Conservation (phyloP, 2,113 vertebrate species). For the Kryptolebias marmoratus region DNA sequence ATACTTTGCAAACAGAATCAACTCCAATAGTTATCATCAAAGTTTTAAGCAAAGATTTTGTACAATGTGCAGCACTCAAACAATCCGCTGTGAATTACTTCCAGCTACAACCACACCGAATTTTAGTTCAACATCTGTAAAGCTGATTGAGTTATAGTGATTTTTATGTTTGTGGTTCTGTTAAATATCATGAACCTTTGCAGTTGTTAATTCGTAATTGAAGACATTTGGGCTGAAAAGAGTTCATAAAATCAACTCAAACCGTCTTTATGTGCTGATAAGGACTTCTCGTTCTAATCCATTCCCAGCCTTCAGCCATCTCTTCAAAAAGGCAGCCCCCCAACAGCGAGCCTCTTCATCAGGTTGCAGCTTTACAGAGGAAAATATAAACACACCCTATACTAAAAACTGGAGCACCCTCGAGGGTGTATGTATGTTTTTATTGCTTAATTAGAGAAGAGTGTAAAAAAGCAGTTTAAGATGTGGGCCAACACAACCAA, state of each 20-base stretch:
- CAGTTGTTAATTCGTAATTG: too few species aligned
- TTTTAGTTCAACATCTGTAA: too few species aligned
- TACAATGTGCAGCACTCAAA: too few species aligned
- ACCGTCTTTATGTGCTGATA: conserved; percentile 24
- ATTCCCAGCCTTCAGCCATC: conserved; percentile 8
- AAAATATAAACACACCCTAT: conserved; percentile 22
- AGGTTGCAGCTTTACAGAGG: neutral
- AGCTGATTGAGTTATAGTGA: too few species aligned
- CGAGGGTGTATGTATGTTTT: neutral
- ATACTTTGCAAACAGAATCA: too few species aligned
- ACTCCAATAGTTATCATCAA: too few species aligned
- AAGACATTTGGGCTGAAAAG: neutral
- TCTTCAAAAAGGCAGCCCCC: conserved; percentile 1
- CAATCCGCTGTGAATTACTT: too few species aligned
- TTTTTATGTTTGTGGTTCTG: neutral
- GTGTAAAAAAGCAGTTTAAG: conserved; percentile 7
- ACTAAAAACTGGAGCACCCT: conserved; percentile 11
- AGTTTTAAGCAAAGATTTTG: too few species aligned
- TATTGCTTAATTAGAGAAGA: conserved; percentile 3
- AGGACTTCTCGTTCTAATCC: conserved; percentile 44
- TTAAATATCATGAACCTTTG: neutral
- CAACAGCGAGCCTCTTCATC: conserved; percentile 12
- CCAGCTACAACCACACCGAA: too few species aligned
- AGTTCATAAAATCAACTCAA: conserved; percentile 13
- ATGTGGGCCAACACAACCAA: neutral